Evolutionary conservation across 2,888 invertebrate species (phyloP).

Genomic region (Sarcophaga rosellei): DNA sequence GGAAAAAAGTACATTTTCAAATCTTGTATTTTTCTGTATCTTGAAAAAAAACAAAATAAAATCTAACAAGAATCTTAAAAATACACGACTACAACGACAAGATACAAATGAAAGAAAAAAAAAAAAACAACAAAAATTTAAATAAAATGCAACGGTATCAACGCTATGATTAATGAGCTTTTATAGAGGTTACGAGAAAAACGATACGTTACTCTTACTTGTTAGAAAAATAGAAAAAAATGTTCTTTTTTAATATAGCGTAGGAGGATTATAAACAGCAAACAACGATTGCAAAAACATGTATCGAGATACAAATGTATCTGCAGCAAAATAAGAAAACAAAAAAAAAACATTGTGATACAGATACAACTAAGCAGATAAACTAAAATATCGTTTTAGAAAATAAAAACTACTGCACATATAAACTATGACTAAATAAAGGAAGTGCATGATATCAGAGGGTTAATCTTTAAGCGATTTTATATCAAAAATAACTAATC

Average conservation of each 20-base stretch:
- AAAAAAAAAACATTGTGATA: not conserved
- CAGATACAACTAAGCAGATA: not conserved
- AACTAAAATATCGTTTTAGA: not conserved
- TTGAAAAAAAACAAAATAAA: not conserved
- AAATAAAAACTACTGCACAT: not conserved
- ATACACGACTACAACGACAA: not conserved
- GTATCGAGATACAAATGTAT: constrained; percentile 5
- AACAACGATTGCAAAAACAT: constrained; percentile 49
- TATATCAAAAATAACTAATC: no score
- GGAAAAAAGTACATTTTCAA: constrained; percentile 14
- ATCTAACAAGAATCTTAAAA: constrained; percentile 58
- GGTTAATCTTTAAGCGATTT: no score
- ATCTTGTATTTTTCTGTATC: constrained; percentile 43
- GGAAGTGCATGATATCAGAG: not conserved
- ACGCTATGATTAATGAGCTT: constrained; percentile 64
- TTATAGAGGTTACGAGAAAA: constrained; percentile 20
- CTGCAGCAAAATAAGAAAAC: constrained; percentile 1
- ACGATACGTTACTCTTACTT: constrained; percentile 6
- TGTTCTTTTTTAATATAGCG: constrained; percentile 21
- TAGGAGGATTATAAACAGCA: constrained; percentile 60
- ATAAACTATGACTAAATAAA: not conserved
- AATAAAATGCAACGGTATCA: constrained; percentile 42
- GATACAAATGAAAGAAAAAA: constrained; percentile 6
- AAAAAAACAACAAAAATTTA: constrained; percentile 17
- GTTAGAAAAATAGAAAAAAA: not conserved